A percentile compares a stretch with the other conserved stretches of the same genome.
phyloP scores from a whole-genome alignment of 2,113 vertebrate genomes.

The Arenaria interpres region DNA sequence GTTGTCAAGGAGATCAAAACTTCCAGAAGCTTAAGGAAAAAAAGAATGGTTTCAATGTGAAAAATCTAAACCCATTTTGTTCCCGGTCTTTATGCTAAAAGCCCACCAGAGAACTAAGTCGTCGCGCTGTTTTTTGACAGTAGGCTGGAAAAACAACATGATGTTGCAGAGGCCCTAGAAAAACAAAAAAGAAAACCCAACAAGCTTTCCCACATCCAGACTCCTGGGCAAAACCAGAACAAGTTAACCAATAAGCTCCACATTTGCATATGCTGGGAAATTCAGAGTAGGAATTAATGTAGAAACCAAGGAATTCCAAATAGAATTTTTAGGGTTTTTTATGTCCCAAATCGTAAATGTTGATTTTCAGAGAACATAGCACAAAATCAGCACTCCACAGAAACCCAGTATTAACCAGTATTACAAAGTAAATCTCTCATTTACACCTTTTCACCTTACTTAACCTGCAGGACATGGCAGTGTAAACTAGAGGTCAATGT shows the following conservation, averaged over 20 bases:
- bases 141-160: not conserved
- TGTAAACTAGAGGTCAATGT: not conserved
- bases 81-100: conserved; percentile 8
- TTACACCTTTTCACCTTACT: not conserved
- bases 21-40: conserved; percentile 85
- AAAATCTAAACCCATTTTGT: conserved; percentile 57
- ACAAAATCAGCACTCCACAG: not conserved
- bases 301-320: not conserved
- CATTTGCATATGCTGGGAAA: not conserved
- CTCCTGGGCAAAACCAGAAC: not conserved
- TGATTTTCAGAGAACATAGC: not conserved
- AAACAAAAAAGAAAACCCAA: not conserved
- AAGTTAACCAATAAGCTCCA: not conserved
- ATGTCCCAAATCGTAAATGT: not conserved
- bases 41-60: conserved; percentile 48
- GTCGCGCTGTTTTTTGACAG: not conserved
- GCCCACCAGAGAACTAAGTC: not conserved
- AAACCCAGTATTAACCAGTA: not conserved
- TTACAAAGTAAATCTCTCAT: not conserved
- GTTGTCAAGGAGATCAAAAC: conserved; percentile 93
- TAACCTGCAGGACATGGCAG: not conserved
- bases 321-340: not conserved
- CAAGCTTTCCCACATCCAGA: not conserved
- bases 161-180: not conserved
- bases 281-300: not conserved